Base-by-base conservation (phyloP, 2,797 vertebrate genomes). In the Mormyrus proboscirostris region DNA sequence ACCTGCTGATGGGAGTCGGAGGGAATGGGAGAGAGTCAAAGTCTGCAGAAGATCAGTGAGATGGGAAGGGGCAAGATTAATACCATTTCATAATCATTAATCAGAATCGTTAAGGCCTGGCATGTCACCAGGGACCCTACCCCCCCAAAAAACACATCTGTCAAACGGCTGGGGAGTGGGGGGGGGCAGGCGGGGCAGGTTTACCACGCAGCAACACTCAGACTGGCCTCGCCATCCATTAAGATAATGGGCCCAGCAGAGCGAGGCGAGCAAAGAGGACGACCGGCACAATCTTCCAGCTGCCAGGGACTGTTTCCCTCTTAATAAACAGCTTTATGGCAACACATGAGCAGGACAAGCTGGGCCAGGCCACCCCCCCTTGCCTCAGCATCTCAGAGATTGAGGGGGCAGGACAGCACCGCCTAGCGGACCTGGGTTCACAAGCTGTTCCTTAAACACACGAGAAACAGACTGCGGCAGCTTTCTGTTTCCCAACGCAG, bases 141-240 rank as follows among this genome's bases (percentile, higher is more conserved):
- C 53, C 16, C 57, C 76, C 90, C 7, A 92, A 83, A 91, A 73
- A 88, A 91, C 87, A 88, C 91, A 94, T 94, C 90, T 91, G 89
- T 90, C 91, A 92, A 93, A 92, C 90, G 92, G 86, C 92, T 49
- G 2, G 69, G 22, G 6, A 76, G 49, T 22, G 50, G n/a, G 59
- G 7, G 51, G 53, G 50, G 19, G 8, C 14, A 57, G 85, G 22
- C 50, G 9, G 1, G 49, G 69, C 25, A 65, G 53, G 49, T 59
- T 59, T 65, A 33, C 29, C 22, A 79, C 87, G 85, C 90, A 91
- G 89, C 86, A 29, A 87, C 76, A 86, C 59, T 87, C 88, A 89
- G 89, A n/a, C 33, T 47, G 50, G 83, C 87, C 85, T 89, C 88
- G 73, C 88, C 69, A 89, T 92, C 90, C 47, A 90, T 93, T 91